Evolutionary conservation across 2,888 invertebrate genomes (phyloP).

Genomic region (Portevinia maculata): DNA sequence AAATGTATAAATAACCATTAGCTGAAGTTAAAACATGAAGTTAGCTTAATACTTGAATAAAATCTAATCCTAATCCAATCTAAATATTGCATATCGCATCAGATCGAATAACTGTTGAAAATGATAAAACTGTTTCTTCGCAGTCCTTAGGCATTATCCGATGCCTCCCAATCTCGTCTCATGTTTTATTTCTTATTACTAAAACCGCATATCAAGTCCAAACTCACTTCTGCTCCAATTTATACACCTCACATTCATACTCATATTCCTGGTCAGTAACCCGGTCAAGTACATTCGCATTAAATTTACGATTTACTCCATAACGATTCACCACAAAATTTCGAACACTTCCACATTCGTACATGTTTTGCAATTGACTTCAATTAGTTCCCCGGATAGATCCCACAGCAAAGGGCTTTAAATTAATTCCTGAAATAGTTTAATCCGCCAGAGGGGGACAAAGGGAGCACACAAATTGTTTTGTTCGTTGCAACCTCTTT

Average conservation of each 20-base stretch:
- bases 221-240: not conserved
- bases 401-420: conserved; percentile 61
- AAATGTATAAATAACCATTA: too few relatives aligned
- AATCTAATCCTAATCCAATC: too few relatives aligned
- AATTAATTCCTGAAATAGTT: conserved; percentile 64
- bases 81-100: too few relatives aligned
- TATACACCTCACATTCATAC: not conserved
- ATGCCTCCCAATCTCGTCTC: too few relatives aligned
- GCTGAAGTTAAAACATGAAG: too few relatives aligned
- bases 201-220: not conserved
- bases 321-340: conserved; percentile 36
- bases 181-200: too few relatives aligned
- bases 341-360: conserved; percentile 45
- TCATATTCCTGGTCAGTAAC: conserved; percentile 4
- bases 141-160: too few relatives aligned
- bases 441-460: conserved; percentile 38
- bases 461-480: conserved; percentile 47
- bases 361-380: conserved; percentile 66
- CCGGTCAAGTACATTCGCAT: conserved; percentile 19
- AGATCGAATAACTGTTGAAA: too few relatives aligned
- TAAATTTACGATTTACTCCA: conserved; percentile 56
- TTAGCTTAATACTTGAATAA: too few relatives aligned
- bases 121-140: too few relatives aligned
- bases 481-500: conserved; percentile 47
- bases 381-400: conserved; percentile 62